Percentiles rank a stretch among this genome's conserved stretches.
Conservation (phyloP, 2,888 invertebrate species). For the Epistrophella euchroma region DNA sequence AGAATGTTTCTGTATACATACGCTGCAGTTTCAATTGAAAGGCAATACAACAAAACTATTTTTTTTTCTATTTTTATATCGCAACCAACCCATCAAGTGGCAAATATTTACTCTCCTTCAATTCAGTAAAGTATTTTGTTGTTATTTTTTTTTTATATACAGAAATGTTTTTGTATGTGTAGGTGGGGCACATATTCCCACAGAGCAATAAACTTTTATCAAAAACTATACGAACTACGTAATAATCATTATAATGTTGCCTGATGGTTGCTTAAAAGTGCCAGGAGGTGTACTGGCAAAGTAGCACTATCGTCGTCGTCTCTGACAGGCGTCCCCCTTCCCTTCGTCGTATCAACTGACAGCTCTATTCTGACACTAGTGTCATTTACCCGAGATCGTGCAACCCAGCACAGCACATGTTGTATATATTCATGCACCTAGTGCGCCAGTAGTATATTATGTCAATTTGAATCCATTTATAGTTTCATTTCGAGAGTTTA, state of each 20-base stretch:
- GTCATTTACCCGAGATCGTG: constrained; percentile 68
- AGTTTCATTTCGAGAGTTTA: constrained; percentile 61
- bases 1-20: constrained; percentile 28
- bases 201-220: constrained; percentile 74
- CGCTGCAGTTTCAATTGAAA: constrained; percentile 12
- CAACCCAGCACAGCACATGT: constrained; percentile 21
- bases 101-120: constrained; percentile 74
- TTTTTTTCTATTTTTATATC: constrained; percentile 70
- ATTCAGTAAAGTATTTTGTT: constrained; percentile 60
- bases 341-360: constrained; percentile 49
- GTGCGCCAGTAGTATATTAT: constrained; percentile 21
- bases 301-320: constrained; percentile 40
- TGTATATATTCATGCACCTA: constrained; percentile 25
- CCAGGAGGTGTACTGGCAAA: constrained; percentile 43
- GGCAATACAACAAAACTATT: constrained; percentile 47
- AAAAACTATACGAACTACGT: constrained; percentile 35
- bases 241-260: constrained; percentile 58
- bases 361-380: constrained; percentile 58
- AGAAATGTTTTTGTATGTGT: not conserved
- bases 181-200: constrained; percentile 4
- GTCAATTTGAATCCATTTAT: constrained; percentile 73
- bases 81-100: constrained; percentile 70
- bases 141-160: constrained; percentile 18
- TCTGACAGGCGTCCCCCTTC: constrained; percentile 1
- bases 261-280: constrained; percentile 17